These are phyloP conservation scores for Osmoderma eremita DNA, from an alignment of 2,888 invertebrate genomes.

Conservation along the genomic window DNA sequence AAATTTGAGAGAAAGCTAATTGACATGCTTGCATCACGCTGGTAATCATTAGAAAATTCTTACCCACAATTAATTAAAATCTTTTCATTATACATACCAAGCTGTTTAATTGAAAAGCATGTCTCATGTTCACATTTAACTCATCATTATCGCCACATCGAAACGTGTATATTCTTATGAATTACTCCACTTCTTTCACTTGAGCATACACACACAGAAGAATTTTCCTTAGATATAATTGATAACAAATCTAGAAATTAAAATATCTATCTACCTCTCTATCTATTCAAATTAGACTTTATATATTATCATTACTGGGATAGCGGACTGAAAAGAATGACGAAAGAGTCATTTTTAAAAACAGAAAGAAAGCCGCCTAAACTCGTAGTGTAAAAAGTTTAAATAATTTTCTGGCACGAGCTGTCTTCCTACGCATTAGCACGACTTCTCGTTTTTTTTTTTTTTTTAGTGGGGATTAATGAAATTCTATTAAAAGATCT, in stretches of 20 bases:
- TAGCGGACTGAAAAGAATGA: constrained; percentile 1
- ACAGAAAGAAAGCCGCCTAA: neutral
- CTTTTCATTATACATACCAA: too few species aligned
- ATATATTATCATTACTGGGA: constrained; percentile 23
- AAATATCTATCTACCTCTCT: constrained; percentile 12
- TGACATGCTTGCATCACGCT: too few species aligned
- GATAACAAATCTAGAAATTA: neutral
- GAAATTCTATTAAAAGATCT: constrained; percentile 25
- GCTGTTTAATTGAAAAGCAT: too few species aligned
- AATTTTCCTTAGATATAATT: constrained; percentile 13
- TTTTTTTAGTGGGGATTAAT: constrained; percentile 5
- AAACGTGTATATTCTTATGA: neutral
- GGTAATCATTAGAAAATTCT: too few species aligned
- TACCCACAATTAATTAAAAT: too few species aligned
- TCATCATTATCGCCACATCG: too few species aligned
- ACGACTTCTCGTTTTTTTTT: constrained; percentile 4
- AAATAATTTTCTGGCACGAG: constrained; percentile 19
- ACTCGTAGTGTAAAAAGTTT: constrained; percentile 12
- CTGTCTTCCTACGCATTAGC: neutral
- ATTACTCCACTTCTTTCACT: constrained; percentile 4
- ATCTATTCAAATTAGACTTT: constrained; percentile 26
- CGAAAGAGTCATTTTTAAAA: neutral
- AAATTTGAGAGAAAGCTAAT: too few species aligned
- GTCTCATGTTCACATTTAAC: too few species aligned
- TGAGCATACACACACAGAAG: neutral